A percentile compares a stretch with the other conserved stretches of the same genome.
Evolutionary conservation across 2,797 vertebrate genomes (phyloP).

Genomic region (Phoxinus dragarum): DNA sequence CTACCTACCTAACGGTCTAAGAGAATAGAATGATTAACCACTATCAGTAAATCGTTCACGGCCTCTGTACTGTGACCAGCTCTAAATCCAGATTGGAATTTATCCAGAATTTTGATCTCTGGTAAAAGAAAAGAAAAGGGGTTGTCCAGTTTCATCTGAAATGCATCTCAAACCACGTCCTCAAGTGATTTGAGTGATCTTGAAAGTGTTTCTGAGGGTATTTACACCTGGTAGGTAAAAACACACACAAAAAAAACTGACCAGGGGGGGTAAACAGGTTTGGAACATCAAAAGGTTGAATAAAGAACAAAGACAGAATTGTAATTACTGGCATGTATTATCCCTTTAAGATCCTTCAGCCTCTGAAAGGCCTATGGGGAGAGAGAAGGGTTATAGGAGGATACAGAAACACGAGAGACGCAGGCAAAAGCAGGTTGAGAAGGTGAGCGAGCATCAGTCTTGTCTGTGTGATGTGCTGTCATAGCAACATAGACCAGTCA

Average conservation of each 20-base stretch:
- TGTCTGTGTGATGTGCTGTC: constrained; percentile 31
- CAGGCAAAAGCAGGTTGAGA: constrained; percentile 29
- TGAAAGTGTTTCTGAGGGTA: not conserved
- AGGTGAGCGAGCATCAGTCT: constrained; percentile 35
- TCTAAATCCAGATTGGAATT: not conserved
- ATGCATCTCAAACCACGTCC: not conserved
- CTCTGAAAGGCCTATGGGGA: constrained; percentile 9
- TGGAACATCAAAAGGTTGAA: not conserved
- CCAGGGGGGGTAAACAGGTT: not conserved
- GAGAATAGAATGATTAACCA: not conserved
- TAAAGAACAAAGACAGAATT: constrained; percentile 8
- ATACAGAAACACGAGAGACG: not conserved
- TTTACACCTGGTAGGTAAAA: not conserved
- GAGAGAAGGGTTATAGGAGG: constrained; percentile 2
- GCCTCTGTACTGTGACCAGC: not conserved
- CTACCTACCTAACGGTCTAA: no score
- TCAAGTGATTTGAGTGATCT: not conserved
- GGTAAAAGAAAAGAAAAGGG: not conserved
- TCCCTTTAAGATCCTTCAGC: constrained; percentile 14
- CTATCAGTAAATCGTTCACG: not conserved
- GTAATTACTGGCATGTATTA: not conserved
- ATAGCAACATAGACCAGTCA: constrained; percentile 27
- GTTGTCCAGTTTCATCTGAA: not conserved
- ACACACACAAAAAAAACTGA: not conserved
- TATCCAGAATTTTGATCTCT: not conserved